These are phyloP conservation scores for Lycophotia porphyrea DNA, from an alignment of 2,888 invertebrate genomes.

Conservation along the genomic window DNA sequence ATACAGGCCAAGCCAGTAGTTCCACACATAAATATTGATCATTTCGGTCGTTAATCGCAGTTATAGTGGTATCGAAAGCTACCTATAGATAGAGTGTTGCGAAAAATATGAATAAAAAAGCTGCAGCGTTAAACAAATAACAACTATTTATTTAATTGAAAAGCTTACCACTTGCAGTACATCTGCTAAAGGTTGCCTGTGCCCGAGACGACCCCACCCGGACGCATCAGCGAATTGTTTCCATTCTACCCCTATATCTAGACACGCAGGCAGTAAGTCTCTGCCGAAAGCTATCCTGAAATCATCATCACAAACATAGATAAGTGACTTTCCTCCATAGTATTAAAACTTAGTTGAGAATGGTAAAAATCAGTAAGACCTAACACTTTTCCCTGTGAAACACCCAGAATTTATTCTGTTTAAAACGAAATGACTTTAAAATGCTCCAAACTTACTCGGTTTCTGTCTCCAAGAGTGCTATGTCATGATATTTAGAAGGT, in stretches of 20 bases:
- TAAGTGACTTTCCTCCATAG: neutral
- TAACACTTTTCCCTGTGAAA: neutral
- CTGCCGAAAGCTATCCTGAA: conserved; percentile 57
- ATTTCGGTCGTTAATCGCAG: neutral
- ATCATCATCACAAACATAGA: neutral
- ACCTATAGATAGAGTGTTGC: neutral
- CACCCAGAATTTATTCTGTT: neutral
- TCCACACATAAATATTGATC: neutral
- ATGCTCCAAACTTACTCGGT: conserved; percentile 46
- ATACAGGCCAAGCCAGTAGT: neutral
- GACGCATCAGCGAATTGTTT: conserved; percentile 29
- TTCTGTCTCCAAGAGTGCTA: conserved; percentile 73
- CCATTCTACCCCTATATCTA: conserved; percentile 12
- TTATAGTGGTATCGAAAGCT: neutral
- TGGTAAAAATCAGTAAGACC: neutral
- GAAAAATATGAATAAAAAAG: neutral
- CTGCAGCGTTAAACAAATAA: neutral
- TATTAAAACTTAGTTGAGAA: neutral
- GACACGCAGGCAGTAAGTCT: conserved; percentile 55
- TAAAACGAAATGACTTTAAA: neutral
- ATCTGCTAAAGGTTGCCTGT: conserved; percentile 46
- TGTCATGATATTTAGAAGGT: conserved; percentile 75
- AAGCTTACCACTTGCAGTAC: conserved; percentile 56
- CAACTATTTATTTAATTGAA: neutral
- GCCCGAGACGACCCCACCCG: conserved; percentile 59